Conservation (phyloP, 1,140 invertebrate species). For the Philopotamus ludificatus region DNA sequence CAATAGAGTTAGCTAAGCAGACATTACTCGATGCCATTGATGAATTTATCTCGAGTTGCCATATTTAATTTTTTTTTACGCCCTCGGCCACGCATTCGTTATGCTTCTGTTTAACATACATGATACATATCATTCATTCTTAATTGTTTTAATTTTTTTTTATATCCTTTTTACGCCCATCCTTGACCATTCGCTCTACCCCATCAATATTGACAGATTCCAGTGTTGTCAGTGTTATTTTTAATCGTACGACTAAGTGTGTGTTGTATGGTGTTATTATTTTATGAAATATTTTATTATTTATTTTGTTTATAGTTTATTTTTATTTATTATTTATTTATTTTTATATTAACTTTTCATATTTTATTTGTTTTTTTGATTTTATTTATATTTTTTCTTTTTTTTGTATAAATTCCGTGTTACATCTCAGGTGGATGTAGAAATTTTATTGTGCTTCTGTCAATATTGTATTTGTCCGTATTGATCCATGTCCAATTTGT, state of each 20-base stretch:
- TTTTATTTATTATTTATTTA: constrained; percentile 29
- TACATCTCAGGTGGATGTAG: constrained; percentile 4
- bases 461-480: constrained; percentile 39
- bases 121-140: too few relatives aligned
- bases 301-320: constrained; percentile 29
- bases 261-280: constrained; percentile 28
- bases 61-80: too few relatives aligned
- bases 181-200: constrained; percentile 13
- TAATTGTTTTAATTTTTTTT: too few relatives aligned
- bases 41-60: too few relatives aligned
- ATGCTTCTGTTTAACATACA: too few relatives aligned
- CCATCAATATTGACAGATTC: constrained; percentile 43
- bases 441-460: constrained; percentile 29
- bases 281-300: constrained; percentile 20
- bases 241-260: constrained; percentile 5
- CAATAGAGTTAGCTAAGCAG: too few relatives aligned
- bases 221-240: constrained; percentile 39
- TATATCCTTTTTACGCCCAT: neutral
- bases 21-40: too few relatives aligned
- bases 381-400: constrained; percentile 14
- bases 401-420: constrained; percentile 27
- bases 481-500: constrained; percentile 38
- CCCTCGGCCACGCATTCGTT: too few relatives aligned
- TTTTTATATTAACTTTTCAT: constrained; percentile 23
- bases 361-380: constrained; percentile 18